phyloP scores from a whole-genome alignment of 2,797 vertebrate genomes.

The Acrocephalus scirpaceus region DNA sequence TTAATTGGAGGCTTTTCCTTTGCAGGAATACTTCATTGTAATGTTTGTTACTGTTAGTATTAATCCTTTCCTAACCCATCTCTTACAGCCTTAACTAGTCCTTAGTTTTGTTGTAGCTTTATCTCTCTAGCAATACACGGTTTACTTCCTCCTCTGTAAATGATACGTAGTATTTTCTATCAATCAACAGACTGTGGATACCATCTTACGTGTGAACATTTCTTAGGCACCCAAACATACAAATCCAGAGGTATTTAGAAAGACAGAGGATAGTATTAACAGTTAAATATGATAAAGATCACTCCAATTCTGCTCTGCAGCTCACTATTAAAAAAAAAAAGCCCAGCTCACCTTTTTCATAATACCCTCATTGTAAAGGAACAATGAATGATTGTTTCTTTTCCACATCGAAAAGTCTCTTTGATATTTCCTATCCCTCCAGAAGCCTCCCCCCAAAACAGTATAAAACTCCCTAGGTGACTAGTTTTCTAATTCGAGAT shows the following conservation, averaged over 20 bases:
- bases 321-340: background rate
- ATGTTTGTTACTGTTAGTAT: background rate
- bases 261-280: background rate
- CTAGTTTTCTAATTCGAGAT: background rate
- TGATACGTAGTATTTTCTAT: background rate
- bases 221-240: background rate
- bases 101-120: background rate
- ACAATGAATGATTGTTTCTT: background rate
- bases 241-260: background rate
- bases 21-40: background rate
- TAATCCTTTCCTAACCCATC: background rate
- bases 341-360: background rate
- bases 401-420: background rate
- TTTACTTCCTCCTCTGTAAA: background rate
- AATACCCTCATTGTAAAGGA: background rate
- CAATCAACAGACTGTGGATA: background rate
- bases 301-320: background rate
- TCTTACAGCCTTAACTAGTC: background rate
- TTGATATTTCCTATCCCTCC: background rate
- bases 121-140: background rate
- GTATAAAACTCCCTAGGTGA: background rate
- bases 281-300: background rate
- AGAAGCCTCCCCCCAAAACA: background rate
- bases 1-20: background rate
- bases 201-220: background rate